These are phyloP conservation scores for Rosalia funebris DNA, from an alignment of 2,888 invertebrate genomes.

Conservation along the genomic window DNA sequence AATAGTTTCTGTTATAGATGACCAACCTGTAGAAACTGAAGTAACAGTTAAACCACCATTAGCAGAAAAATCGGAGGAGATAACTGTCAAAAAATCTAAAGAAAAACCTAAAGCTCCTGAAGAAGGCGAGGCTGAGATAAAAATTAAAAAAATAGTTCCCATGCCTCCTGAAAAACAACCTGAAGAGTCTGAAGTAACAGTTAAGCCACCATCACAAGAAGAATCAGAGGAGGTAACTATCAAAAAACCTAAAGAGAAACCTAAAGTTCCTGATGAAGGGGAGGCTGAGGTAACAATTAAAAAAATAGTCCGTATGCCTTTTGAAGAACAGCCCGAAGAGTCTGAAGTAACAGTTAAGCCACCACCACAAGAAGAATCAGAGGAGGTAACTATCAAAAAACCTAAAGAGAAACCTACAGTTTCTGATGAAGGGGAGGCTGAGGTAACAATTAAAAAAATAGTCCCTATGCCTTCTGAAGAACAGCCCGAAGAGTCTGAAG, in stretches of 20 bases:
- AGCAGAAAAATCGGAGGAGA: constrained; percentile 49
- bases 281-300: constrained; percentile 51
- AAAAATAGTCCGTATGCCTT: constrained; percentile 41
- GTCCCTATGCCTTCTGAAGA: constrained; percentile 41
- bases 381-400: constrained; percentile 45
- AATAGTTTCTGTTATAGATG: constrained; percentile 65
- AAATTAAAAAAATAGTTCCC: constrained; percentile 45
- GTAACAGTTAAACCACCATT: constrained; percentile 52
- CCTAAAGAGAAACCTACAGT: constrained; percentile 47
- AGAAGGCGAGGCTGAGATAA: constrained; percentile 49
- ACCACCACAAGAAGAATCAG: constrained; percentile 62
- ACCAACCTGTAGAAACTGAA: constrained; percentile 64
- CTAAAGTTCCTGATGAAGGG: constrained; percentile 52
- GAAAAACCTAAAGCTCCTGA: constrained; percentile 49
- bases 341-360: constrained; percentile 50
- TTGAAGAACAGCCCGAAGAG: constrained; percentile 34
- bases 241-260: constrained; percentile 48
- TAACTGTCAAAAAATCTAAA: constrained; percentile 44
- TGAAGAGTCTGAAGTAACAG: constrained; percentile 46
- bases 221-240: constrained; percentile 48
- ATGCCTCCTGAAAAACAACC: constrained; percentile 71
- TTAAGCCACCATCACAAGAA: constrained; percentile 51
- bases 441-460: constrained; percentile 50
- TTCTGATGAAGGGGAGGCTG: constrained; percentile 53
- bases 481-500: constrained; percentile 32